Percentiles rank a stretch among this genome's conserved stretches.
Evolutionary conservation across 2,113 vertebrate species (phyloP).

Genomic region (Rhagologus leucostigma): DNA sequence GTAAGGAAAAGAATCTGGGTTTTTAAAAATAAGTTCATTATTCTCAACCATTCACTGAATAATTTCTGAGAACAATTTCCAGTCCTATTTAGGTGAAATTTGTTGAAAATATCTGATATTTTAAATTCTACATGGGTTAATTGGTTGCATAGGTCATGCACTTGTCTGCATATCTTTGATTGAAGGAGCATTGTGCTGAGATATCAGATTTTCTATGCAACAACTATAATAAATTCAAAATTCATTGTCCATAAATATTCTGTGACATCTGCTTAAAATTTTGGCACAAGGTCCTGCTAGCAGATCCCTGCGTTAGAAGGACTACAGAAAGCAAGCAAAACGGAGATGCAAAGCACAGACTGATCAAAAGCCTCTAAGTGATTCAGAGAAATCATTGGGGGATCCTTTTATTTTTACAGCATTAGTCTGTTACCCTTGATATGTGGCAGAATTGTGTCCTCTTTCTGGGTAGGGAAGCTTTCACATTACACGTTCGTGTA

Average conservation of each 20-base stretch:
- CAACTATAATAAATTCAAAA: conserved; percentile 66
- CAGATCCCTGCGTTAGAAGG: not conserved
- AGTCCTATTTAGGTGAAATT: not conserved
- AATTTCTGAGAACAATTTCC: not conserved
- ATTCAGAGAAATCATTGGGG: not conserved
- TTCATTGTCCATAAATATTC: conserved; percentile 68
- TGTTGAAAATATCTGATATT: not conserved
- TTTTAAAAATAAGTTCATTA: not conserved
- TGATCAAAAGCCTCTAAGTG: not conserved
- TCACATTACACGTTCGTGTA: fast-evolving
- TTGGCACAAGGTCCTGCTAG: not conserved
- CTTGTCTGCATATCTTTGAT: not conserved
- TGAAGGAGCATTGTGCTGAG: conserved; percentile 30
- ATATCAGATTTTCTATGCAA: conserved; percentile 56
- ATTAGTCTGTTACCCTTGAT: not conserved
- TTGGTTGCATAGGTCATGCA: not conserved
- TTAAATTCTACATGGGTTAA: not conserved
- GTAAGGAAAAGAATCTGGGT: not conserved
- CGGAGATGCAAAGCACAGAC: not conserved
- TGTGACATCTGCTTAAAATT: conserved; percentile 27
- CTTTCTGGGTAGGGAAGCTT: not conserved
- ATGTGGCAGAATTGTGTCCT: fast-evolving
- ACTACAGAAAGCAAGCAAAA: not conserved
- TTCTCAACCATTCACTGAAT: not conserved
- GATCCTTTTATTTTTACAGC: not conserved